A percentile compares a stretch with the other conserved stretches of the same genome.
phyloP scores from a whole-genome alignment of 1,140 invertebrate species.

The Lethocerus indicus region DNA sequence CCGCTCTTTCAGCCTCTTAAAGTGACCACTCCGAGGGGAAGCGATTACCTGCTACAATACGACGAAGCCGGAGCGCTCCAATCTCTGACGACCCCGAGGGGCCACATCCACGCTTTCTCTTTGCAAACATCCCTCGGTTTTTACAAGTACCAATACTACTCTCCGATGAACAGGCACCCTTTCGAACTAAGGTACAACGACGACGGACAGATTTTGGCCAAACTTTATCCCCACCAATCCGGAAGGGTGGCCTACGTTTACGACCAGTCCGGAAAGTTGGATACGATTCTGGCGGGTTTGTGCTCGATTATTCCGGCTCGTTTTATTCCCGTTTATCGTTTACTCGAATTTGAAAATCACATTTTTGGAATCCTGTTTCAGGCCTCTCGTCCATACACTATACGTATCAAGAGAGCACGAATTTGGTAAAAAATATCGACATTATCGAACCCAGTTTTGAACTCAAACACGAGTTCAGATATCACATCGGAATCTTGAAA shows the following conservation, averaged over 20 bases:
- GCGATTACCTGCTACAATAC: constrained; percentile 82
- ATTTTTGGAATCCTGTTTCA: constrained; percentile 15
- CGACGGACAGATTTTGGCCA: constrained; percentile 69
- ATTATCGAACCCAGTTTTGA: constrained; percentile 74
- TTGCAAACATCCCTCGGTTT: constrained; percentile 82
- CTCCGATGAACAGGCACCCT: constrained; percentile 74
- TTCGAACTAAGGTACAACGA: constrained; percentile 85
- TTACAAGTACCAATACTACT: constrained; percentile 82
- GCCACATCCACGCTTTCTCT: constrained; percentile 82
- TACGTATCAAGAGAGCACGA: constrained; percentile 68
- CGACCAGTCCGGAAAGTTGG: constrained; percentile 62
- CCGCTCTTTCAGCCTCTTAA: constrained; percentile 51
- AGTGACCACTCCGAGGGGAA: constrained; percentile 78
- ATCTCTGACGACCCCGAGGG: constrained; percentile 76
- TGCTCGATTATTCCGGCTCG: constrained; percentile 16
- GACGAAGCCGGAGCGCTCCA: constrained; percentile 81
- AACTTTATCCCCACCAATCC: constrained; percentile 77
- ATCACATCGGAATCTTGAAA: constrained; percentile 75
- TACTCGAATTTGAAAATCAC: too few relatives aligned
- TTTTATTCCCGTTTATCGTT: neutral
- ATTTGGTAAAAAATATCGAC: constrained; percentile 67
- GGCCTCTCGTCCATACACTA: constrained; percentile 75
- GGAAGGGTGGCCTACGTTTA: constrained; percentile 79
- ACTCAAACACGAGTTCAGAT: constrained; percentile 72
- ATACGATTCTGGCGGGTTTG: constrained; percentile 60